A percentile compares a stretch with the other conserved stretches of the same genome.
These are phyloP conservation scores for Oopsacas minuta DNA, from an alignment of 37 sponge, comb jelly and placozoan genomes.

Conservation along the genomic window DNA sequence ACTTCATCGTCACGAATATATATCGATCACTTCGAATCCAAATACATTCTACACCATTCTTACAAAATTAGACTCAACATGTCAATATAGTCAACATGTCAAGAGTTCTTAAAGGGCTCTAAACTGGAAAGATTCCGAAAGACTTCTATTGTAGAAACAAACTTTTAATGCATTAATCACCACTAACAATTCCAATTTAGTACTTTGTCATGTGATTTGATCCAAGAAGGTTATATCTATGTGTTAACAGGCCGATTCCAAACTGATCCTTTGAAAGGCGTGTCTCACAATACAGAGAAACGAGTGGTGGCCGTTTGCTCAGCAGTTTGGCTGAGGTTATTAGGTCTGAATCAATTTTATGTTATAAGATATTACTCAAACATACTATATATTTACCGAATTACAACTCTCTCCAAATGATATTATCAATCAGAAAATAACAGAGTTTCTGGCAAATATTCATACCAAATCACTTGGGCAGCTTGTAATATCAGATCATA, in stretches of 20 bases:
- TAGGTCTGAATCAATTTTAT: neutral
- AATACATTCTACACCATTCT: no score
- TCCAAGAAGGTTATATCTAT: neutral
- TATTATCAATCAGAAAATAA: neutral
- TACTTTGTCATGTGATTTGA: neutral
- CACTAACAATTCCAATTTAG: neutral
- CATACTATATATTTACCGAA: neutral
- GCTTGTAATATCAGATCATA: neutral
- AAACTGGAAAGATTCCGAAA: neutral
- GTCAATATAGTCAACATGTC: neutral
- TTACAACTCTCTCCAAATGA: neutral
- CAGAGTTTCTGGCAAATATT: neutral
- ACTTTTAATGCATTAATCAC: neutral
- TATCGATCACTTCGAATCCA: no score
- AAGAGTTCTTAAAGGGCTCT: neutral
- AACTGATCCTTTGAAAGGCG: neutral
- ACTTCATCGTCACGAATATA: no score
- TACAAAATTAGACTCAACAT: neutral
- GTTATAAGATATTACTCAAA: neutral
- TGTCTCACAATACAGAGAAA: neutral
- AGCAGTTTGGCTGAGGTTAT: neutral
- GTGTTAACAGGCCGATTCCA: neutral
- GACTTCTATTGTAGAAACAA: neutral
- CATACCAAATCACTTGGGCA: neutral
- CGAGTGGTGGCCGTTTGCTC: neutral